Evolutionary conservation across 2,888 invertebrate genomes (phyloP).

Genomic region (Lumbricus terrestris): DNA sequence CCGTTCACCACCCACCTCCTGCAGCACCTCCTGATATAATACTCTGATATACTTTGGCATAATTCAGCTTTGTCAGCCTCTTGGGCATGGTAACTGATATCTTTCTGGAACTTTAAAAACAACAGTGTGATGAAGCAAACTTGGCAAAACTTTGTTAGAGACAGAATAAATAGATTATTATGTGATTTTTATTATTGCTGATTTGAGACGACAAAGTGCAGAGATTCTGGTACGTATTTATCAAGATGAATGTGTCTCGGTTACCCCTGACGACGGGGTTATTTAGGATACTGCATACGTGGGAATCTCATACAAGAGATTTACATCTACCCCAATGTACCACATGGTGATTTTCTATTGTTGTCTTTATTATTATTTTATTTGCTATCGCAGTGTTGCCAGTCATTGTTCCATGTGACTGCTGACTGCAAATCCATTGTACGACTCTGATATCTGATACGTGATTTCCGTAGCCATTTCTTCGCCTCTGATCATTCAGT

Average conservation of each 20-base stretch:
- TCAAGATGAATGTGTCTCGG: too few species aligned
- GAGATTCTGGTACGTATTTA: too few species aligned
- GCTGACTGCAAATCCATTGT: not conserved
- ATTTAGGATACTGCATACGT: too few species aligned
- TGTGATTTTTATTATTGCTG: not conserved
- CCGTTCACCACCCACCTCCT: too few species aligned
- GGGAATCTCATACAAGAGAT: too few species aligned
- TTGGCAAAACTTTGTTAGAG: not conserved
- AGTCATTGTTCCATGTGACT: not conserved
- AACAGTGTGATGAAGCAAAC: not conserved
- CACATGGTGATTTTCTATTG: not conserved
- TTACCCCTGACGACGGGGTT: too few species aligned
- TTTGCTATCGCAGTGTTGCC: not conserved
- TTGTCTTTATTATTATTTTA: not conserved
- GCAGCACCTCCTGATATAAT: too few species aligned
- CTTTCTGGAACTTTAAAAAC: not conserved
- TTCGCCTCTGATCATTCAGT: not conserved
- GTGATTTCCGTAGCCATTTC: not conserved
- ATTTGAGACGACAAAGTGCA: not conserved
- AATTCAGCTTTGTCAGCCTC: not conserved
- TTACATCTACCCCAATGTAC: too few species aligned
- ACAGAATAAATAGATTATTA: not conserved
- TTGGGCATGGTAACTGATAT: not conserved
- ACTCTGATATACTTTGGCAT: too few species aligned
- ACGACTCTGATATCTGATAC: not conserved